Percentiles rank a stretch among this genome's conserved stretches.
Conservation (phyloP, 2,888 invertebrate genomes). For the Dysmachus trigonus region DNA sequence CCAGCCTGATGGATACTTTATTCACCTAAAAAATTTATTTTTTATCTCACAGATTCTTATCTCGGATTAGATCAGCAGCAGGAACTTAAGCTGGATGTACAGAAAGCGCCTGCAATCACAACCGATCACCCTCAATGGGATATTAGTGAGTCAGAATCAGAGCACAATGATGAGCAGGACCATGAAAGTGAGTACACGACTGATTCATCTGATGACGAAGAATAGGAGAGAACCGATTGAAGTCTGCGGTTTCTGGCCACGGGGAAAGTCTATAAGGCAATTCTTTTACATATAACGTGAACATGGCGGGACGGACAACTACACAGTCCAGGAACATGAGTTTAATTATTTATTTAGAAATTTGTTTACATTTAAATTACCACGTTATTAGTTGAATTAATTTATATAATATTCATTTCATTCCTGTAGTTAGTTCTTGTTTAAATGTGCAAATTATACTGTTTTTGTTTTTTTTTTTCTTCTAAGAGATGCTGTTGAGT, state of each 20-base stretch:
- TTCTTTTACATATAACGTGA: neutral
- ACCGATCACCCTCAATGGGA: constrained; percentile 98
- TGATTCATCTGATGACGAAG: constrained; percentile 72
- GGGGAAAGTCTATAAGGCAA: neutral
- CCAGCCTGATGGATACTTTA: too few species aligned
- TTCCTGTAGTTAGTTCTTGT: constrained; percentile 4
- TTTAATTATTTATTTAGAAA: constrained; percentile 25
- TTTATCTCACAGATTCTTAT: constrained; percentile 82
- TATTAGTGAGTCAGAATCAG: constrained; percentile 91
- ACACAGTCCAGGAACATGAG: neutral
- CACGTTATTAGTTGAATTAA: constrained; percentile 14
- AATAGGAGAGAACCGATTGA: constrained; percentile 56
- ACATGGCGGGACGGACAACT: neutral
- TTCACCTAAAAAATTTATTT: neutral
- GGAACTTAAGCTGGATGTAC: constrained; percentile 96
- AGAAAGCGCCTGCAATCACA: constrained; percentile 91
- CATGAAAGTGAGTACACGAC: constrained; percentile 74
- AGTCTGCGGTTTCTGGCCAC: neutral
- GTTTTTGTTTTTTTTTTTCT: neutral
- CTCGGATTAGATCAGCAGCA: constrained; percentile 95
- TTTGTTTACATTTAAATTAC: constrained; percentile 1
- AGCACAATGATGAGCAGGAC: constrained; percentile 69
- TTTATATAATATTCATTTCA: constrained; percentile 5
- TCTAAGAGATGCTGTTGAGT: neutral
- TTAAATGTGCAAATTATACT: neutral